These are phyloP conservation scores for Nannobrachium achirus DNA, from an alignment of 2,113 vertebrate genomes.

Conservation along the genomic window DNA sequence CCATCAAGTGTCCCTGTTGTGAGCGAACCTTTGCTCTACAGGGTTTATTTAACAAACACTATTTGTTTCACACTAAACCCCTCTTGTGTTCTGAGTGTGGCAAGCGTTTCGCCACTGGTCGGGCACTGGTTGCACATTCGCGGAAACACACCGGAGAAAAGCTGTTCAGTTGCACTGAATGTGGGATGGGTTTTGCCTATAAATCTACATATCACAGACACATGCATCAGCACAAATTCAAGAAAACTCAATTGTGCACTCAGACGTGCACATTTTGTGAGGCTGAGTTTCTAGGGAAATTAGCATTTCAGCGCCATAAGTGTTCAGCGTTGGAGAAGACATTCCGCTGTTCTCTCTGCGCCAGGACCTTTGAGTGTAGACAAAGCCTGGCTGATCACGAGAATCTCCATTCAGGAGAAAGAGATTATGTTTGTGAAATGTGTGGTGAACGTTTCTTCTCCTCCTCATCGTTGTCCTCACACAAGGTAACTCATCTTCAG, in stretches of 20 bases:
- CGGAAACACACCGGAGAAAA: constrained; percentile 60
- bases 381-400: constrained; percentile 60
- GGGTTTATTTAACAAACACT: constrained; percentile 59
- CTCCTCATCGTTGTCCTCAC: constrained; percentile 32
- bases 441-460: constrained; percentile 73
- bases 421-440: constrained; percentile 69
- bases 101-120: constrained; percentile 49
- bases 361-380: constrained; percentile 54
- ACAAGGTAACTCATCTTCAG: constrained; percentile 45
- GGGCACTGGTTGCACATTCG: constrained; percentile 42
- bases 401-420: constrained; percentile 45
- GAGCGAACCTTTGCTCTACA: constrained; percentile 57
- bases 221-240: constrained; percentile 48
- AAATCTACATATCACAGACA: constrained; percentile 53
- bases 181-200: constrained; percentile 63
- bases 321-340: constrained; percentile 54
- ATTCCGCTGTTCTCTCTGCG: constrained; percentile 67
- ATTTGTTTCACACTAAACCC: constrained; percentile 57
- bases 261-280: constrained; percentile 53
- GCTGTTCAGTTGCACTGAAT: constrained; percentile 52
- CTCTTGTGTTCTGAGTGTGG: constrained; percentile 59
- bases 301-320: constrained; percentile 55
- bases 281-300: constrained; percentile 30
- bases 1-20: constrained; percentile 58
- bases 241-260: not conserved